phyloP scores from a whole-genome alignment of 2,113 vertebrate genomes.

The Phainopepla nitens region DNA sequence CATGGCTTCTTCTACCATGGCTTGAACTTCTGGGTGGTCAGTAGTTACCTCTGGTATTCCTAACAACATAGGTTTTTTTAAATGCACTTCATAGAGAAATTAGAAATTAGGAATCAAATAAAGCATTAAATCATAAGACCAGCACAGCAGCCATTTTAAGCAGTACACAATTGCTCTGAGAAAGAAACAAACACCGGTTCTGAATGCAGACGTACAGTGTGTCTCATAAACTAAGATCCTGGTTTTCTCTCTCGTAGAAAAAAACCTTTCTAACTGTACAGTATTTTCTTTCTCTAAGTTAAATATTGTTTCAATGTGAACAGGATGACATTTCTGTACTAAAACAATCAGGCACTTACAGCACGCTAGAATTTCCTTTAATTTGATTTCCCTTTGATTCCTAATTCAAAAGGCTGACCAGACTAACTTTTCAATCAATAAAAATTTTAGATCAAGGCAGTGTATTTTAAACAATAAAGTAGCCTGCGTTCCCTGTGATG shows the following conservation, averaged over 20 bases:
- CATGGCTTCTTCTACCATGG: slow-evolving; percentile 66
- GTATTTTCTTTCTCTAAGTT: not conserved
- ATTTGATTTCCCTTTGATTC: not conserved
- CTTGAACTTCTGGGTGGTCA: slow-evolving; percentile 80
- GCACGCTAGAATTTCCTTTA: not conserved
- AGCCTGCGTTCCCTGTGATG: not conserved
- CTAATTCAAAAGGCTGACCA: not conserved
- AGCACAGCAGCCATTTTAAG: not conserved
- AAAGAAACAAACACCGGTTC: not conserved
- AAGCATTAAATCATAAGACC: not conserved
- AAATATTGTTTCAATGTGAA: not conserved
- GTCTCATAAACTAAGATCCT: not conserved
- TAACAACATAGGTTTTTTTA: not conserved
- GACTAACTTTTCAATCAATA: not conserved
- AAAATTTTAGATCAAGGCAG: not conserved
- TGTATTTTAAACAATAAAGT: not conserved
- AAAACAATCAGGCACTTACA: not conserved
- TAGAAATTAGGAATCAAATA: not conserved
- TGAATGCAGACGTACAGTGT: not conserved
- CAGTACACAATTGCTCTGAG: not conserved
- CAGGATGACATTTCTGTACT: not conserved
- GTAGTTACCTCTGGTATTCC: slow-evolving; percentile 66
- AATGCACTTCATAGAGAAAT: not conserved
- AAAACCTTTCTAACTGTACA: not conserved
- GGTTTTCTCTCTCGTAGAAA: not conserved